These are phyloP conservation scores for Bolinopsis microptera DNA, from an alignment of 37 sponge, comb jelly and placozoan species.

Conservation along the genomic window DNA sequence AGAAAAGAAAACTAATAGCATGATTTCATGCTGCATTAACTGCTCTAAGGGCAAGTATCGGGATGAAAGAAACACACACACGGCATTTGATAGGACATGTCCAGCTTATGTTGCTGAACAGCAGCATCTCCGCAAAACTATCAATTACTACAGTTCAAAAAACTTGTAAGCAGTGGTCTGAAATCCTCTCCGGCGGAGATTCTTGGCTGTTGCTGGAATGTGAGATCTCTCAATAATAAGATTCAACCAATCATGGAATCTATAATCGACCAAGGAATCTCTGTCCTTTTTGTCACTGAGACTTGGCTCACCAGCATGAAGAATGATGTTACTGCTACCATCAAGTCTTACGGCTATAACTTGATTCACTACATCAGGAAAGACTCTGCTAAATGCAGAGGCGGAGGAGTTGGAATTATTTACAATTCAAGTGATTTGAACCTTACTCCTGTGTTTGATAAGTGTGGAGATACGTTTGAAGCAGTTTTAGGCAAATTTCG, in stretches of 20 bases:
- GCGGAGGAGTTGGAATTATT: neutral
- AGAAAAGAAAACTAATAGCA: neutral
- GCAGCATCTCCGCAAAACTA: neutral
- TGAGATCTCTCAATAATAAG: neutral
- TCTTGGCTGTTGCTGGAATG: slow-evolving; percentile 21
- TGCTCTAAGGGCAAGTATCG: neutral
- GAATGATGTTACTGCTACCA: neutral
- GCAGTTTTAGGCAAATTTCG: neutral
- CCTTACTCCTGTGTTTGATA: too few species aligned
- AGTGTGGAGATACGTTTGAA: neutral
- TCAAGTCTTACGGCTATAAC: neutral
- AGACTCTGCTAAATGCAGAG: neutral
- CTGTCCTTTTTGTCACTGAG: neutral
- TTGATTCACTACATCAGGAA: neutral
- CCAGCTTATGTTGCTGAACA: neutral
- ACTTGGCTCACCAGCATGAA: neutral
- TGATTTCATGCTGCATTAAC: neutral
- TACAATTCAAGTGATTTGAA: too few species aligned
- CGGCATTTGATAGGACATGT: neutral
- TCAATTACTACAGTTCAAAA: slow-evolving; percentile 1
- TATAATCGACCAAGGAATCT: neutral
- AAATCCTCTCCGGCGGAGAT: too few species aligned
- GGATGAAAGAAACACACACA: neutral
- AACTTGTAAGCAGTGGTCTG: neutral
- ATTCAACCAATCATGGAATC: neutral